A percentile compares a stretch with the other conserved stretches of the same genome.
These are phyloP conservation scores for Tortricodes alternella DNA, from an alignment of 2,888 invertebrate genomes.

Conservation along the genomic window DNA sequence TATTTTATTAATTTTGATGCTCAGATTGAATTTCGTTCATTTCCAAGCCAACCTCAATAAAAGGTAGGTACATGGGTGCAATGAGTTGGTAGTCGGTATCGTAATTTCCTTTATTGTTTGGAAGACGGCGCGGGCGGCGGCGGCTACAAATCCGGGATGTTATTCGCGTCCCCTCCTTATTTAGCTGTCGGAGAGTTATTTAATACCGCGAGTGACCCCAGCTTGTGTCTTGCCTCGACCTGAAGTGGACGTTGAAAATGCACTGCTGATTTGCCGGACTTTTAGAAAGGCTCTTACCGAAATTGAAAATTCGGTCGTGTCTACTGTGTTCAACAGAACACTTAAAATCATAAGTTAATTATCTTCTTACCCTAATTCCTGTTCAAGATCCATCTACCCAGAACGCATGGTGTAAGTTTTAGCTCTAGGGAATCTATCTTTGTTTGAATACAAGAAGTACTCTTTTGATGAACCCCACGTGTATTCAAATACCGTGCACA, in stretches of 20 bases:
- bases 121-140: constrained; percentile 52
- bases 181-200: constrained; percentile 80
- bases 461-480: not conserved
- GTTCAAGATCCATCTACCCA: too few species aligned
- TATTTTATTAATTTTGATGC: constrained; percentile 1
- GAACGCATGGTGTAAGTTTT: too few species aligned
- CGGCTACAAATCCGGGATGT: constrained; percentile 57
- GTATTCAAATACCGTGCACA: constrained; percentile 14
- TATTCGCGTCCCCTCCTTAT: constrained; percentile 74
- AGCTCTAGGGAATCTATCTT: too few species aligned
- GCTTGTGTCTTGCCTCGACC: constrained; percentile 50
- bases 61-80: constrained; percentile 43
- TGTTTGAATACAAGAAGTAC: not conserved
- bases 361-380: too few species aligned
- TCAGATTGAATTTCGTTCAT: constrained; percentile 21
- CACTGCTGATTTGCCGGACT: constrained; percentile 77
- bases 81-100: constrained; percentile 50
- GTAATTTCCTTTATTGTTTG: constrained; percentile 69
- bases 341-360: too few species aligned
- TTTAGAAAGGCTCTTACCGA: constrained; percentile 42
- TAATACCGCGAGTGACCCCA: constrained; percentile 77
- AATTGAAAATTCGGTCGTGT: constrained; percentile 14
- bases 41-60: constrained; percentile 40
- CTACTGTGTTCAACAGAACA: not conserved
- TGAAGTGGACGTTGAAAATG: constrained; percentile 57